phyloP scores from a whole-genome alignment of 2,797 vertebrate species.

The Salarias fasciatus region DNA sequence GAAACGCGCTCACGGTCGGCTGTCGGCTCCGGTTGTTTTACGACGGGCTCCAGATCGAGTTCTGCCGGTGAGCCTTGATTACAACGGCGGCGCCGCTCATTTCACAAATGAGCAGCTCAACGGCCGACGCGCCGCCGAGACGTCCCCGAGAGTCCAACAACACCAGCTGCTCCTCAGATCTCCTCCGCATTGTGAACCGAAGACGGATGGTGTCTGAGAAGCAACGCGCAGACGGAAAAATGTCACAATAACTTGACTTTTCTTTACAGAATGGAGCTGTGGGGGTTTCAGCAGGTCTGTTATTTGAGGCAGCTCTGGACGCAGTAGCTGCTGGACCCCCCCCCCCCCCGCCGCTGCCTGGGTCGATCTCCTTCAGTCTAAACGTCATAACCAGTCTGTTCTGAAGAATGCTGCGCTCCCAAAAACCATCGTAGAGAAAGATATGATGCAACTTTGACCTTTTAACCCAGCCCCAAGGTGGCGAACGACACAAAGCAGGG shows the following conservation, averaged over 20 bases:
- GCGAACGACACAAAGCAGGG: slow-evolving; percentile 22
- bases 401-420: slow-evolving; percentile 14
- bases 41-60: slow-evolving; percentile 49
- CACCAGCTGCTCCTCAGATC: slow-evolving; percentile 55
- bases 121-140: slow-evolving; percentile 42
- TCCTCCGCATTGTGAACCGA: slow-evolving; percentile 24
- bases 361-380: slow-evolving; percentile 58
- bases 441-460: slow-evolving; percentile 60
- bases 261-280: neutral
- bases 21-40: slow-evolving; percentile 67
- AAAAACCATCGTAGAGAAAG: slow-evolving; percentile 32
- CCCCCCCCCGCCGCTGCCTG: slow-evolving; percentile 49
- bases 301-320: slow-evolving; percentile 4
- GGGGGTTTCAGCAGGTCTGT: slow-evolving; percentile 17
- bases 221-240: neutral
- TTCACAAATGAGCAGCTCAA: slow-evolving; percentile 73
- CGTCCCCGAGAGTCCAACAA: slow-evolving; percentile 27
- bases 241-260: neutral
- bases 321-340: slow-evolving; percentile 47
- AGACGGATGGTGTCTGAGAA: neutral
- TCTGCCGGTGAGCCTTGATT: slow-evolving; percentile 65
- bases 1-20: neutral
- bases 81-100: slow-evolving; percentile 61
- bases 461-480: slow-evolving; percentile 45
- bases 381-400: slow-evolving; percentile 50